These are phyloP conservation scores for Ceratosolen fusciceps DNA, from an alignment of 1,140 invertebrate genomes.

Conservation along the genomic window DNA sequence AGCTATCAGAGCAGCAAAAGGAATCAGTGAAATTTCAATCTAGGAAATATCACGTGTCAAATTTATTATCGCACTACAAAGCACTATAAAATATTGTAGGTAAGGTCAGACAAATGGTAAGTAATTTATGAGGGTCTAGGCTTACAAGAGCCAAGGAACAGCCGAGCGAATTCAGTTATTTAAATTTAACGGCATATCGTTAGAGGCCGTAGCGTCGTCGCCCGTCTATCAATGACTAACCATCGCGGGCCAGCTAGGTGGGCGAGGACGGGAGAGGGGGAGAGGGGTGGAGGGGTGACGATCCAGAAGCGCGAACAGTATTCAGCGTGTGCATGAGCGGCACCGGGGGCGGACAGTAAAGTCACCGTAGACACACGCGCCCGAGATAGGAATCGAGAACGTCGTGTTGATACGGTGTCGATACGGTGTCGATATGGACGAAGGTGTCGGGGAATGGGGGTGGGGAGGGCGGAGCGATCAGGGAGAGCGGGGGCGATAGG, in stretches of 20 bases:
- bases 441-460: too few species aligned
- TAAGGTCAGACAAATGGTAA: neutral
- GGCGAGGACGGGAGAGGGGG: too few species aligned
- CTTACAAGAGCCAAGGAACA: neutral
- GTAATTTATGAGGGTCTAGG: neutral
- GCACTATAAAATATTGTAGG: neutral
- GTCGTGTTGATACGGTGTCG: too few species aligned
- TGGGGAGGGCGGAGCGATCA: too few species aligned
- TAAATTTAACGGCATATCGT: neutral
- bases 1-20: too few species aligned
- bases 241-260: neutral
- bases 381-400: neutral
- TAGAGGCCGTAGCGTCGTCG: too few species aligned
- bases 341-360: neutral
- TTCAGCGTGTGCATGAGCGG: too few species aligned
- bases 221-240: neutral
- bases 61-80: neutral
- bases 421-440: too few species aligned
- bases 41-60: neutral
- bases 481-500: too few species aligned
- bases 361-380: neutral
- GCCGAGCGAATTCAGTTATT: neutral
- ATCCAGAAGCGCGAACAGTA: too few species aligned
- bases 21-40: neutral
- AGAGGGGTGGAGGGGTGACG: too few species aligned